Evolutionary conservation across 2,113 vertebrate species (phyloP).

Genomic region (Oreochromis tanganicae): DNA sequence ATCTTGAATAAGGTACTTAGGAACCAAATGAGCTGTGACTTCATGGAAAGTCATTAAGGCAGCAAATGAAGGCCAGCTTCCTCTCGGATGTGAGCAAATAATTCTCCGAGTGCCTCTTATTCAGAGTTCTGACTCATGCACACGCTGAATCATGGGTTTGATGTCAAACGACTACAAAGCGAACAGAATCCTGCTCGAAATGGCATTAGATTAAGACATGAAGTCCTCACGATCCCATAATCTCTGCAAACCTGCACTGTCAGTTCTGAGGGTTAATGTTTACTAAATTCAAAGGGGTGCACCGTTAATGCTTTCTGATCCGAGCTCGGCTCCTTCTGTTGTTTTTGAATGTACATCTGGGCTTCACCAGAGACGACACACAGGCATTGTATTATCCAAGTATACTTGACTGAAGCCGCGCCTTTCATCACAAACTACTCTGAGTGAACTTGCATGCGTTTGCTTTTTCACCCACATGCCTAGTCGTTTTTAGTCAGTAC

Average conservation of each 20-base stretch:
- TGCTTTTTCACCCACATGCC: conserved; percentile 70
- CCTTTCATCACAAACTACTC: conserved; percentile 5
- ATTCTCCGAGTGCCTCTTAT: conserved; percentile 16
- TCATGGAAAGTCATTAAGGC: neutral
- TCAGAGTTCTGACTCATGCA: conserved; percentile 16
- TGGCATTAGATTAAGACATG: neutral
- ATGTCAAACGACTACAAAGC: neutral
- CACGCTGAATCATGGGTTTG: neutral
- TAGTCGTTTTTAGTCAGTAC: conserved; percentile 64
- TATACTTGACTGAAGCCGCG: conserved; percentile 49
- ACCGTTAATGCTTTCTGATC: conserved; percentile 73
- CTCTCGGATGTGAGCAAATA: neutral
- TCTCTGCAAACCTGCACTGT: conserved; percentile 62
- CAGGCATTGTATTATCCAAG: conserved; percentile 60
- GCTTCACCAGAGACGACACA: conserved; percentile 34
- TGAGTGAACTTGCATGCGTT: conserved; percentile 40
- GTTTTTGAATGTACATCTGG: conserved; percentile 79
- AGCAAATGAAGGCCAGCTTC: neutral
- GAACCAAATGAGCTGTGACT: neutral
- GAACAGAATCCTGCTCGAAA: neutral
- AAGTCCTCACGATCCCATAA: neutral
- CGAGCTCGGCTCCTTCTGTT: conserved; percentile 61
- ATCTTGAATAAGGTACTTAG: conserved; percentile 45
- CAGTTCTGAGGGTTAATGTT: conserved; percentile 74
- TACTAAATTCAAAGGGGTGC: conserved; percentile 70